Percentiles rank a stretch among this genome's conserved stretches.
phyloP scores from a whole-genome alignment of 2,888 invertebrate genomes.

The Glyphotaelius pellucidus region DNA sequence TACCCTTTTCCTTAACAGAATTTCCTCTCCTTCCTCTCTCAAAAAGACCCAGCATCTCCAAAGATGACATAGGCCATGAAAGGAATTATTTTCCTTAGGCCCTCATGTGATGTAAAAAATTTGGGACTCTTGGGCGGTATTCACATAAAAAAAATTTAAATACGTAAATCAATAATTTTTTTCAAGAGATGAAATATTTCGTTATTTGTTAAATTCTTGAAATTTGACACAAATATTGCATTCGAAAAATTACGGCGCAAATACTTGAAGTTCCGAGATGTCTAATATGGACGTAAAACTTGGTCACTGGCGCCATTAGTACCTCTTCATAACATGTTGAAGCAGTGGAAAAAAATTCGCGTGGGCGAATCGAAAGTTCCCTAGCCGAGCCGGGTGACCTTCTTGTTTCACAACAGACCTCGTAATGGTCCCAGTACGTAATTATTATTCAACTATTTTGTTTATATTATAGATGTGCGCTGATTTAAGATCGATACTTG shows the following conservation, averaged over 20 bases:
- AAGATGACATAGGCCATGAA: too few relatives aligned
- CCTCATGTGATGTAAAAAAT: too few relatives aligned
- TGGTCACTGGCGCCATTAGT: neutral
- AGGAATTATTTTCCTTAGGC: too few relatives aligned
- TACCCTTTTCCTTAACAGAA: too few relatives aligned
- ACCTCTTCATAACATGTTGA: neutral
- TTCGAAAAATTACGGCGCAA: neutral
- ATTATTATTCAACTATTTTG: neutral
- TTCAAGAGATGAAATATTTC: too few relatives aligned
- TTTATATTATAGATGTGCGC: neutral
- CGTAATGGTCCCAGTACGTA: neutral
- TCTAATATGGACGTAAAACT: neutral
- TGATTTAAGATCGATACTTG: neutral
- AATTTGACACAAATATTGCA: too few relatives aligned
- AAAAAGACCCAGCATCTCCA: too few relatives aligned
- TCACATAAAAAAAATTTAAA: too few relatives aligned
- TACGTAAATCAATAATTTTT: too few relatives aligned
- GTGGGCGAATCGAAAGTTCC: constrained; percentile 2
- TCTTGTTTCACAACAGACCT: neutral
- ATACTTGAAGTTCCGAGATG: neutral
- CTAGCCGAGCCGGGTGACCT: neutral
- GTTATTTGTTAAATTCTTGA: neutral
- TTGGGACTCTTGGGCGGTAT: too few relatives aligned
- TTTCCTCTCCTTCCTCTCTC: too few relatives aligned
- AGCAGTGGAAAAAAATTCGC: neutral